phyloP scores from a whole-genome alignment of 2,888 invertebrate genomes.

The Priapulus caudatus region DNA sequence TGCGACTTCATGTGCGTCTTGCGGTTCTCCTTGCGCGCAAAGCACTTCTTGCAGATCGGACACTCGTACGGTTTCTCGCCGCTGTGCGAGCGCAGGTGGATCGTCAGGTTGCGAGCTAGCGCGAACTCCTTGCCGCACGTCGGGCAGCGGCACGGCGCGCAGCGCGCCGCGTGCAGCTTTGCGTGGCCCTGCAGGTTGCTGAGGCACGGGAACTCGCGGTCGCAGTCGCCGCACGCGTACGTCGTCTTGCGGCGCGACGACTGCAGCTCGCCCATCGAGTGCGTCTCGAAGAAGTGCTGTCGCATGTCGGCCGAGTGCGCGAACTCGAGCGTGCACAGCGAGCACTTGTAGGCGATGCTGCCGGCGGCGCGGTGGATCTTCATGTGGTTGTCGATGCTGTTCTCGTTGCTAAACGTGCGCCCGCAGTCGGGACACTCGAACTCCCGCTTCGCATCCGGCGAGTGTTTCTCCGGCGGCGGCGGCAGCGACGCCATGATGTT shows the following conservation, averaged over 20 bases:
- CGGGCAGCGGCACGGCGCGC: constrained; percentile 35
- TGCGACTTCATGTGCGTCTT: constrained; percentile 40
- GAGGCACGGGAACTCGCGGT: constrained; percentile 40
- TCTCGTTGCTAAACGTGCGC: constrained; percentile 29
- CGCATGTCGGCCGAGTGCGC: constrained; percentile 27
- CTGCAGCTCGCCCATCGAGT: constrained; percentile 23
- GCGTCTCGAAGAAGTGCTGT: constrained; percentile 32
- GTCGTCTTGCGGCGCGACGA: constrained; percentile 20
- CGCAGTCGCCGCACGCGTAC: constrained; percentile 40
- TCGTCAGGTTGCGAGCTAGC: constrained; percentile 31
- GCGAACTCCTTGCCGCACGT: constrained; percentile 40
- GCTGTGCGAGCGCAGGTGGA: constrained; percentile 41
- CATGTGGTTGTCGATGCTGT: constrained; percentile 29
- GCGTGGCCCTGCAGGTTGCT: constrained; percentile 43
- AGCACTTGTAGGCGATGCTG: constrained; percentile 25
- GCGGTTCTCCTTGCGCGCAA: constrained; percentile 38
- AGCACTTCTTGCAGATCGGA: constrained; percentile 39
- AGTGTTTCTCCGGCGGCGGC: constrained; percentile 13
- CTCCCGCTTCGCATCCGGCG: constrained; percentile 17
- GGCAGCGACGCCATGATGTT: too few species aligned
- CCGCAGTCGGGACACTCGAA: constrained; percentile 34
- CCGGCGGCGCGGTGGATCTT: constrained; percentile 19
- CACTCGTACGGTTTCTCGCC: constrained; percentile 41
- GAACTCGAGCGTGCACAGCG: constrained; percentile 32
- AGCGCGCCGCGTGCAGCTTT: constrained; percentile 39